A percentile compares a stretch with the other conserved stretches of the same genome.
phyloP scores from a whole-genome alignment of 2,797 vertebrate genomes.

The Ataeniobius toweri region DNA sequence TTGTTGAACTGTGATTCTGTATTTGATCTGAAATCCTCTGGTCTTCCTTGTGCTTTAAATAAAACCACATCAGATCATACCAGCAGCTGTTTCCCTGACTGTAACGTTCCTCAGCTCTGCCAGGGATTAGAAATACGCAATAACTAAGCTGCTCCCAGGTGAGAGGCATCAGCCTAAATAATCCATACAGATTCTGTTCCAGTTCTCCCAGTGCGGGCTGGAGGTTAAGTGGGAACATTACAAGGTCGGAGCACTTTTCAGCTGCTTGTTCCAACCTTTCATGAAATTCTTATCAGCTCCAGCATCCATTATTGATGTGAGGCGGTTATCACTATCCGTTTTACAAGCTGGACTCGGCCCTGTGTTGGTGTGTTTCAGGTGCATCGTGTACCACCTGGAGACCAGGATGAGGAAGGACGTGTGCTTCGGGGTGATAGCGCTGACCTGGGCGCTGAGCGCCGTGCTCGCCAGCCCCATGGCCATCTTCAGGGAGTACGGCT shows the following conservation, averaged over 20 bases:
- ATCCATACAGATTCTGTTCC: not conserved
- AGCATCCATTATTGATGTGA: not conserved
- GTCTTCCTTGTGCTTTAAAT: not conserved
- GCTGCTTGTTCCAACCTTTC: too few species aligned
- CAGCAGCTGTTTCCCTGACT: not conserved
- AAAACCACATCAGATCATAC: not conserved
- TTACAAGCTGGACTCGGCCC: not conserved
- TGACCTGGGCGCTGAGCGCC: slow-evolving; percentile 90
- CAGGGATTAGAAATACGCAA: not conserved
- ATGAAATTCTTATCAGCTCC: not conserved
- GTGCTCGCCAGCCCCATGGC: slow-evolving; percentile 91
- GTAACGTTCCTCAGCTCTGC: not conserved
- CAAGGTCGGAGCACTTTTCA: not conserved
- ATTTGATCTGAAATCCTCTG: not conserved
- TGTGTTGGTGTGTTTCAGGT: slow-evolving; percentile 65
- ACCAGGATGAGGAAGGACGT: slow-evolving; percentile 91
- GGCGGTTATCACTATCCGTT: too few species aligned
- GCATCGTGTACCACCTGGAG: slow-evolving; percentile 92
- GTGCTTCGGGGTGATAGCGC: slow-evolving; percentile 89
- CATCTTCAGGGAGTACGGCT: slow-evolving; percentile 91
- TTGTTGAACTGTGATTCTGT: not conserved
- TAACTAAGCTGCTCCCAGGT: not conserved
- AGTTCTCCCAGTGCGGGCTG: not conserved
- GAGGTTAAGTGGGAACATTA: slow-evolving; percentile 5
- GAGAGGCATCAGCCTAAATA: not conserved